A percentile compares a stretch with the other conserved stretches of the same genome.
phyloP scores from a whole-genome alignment of 2,797 vertebrate species.

The Eupleurogrammus muticus region DNA sequence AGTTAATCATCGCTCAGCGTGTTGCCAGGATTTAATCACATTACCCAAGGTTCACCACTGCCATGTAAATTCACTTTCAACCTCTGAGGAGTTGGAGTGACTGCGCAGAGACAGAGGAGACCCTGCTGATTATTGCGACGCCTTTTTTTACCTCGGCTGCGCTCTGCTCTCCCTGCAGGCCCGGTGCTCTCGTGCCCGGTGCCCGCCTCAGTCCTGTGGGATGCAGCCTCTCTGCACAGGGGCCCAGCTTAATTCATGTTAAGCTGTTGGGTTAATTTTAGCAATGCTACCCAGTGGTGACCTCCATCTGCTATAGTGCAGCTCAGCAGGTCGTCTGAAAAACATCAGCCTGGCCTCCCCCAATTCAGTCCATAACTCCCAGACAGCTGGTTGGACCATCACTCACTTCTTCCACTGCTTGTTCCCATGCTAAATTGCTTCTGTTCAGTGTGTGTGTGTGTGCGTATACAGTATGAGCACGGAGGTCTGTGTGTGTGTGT shows the following conservation, averaged over 20 bases:
- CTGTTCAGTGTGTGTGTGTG: conserved; percentile 43
- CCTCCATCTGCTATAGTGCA: conserved; percentile 67
- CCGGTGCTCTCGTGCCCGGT: conserved; percentile 41
- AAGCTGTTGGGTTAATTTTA: conserved; percentile 69
- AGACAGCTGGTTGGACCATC: conserved; percentile 71
- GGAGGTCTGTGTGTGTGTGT: conserved; percentile 31
- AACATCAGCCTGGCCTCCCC: conserved; percentile 55
- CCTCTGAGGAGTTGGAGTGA: conserved; percentile 59
- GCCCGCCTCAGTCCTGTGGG: conserved; percentile 53
- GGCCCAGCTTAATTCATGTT: conserved; percentile 62
- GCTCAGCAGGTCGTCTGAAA: conserved; percentile 63
- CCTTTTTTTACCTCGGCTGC: conserved; percentile 55
- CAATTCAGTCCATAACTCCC: conserved; percentile 53
- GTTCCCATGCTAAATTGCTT: conserved; percentile 47
- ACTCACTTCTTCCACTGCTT: conserved; percentile 51
- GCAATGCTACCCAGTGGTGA: conserved; percentile 55
- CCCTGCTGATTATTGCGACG: conserved; percentile 43
- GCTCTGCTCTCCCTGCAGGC: conserved; percentile 25
- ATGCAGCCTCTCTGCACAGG: conserved; percentile 51
- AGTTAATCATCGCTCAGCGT: conserved; percentile 82
- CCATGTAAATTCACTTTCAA: conserved; percentile 76
- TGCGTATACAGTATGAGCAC: conserved; percentile 58
- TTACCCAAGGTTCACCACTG: conserved; percentile 72
- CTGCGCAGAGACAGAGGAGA: conserved; percentile 38
- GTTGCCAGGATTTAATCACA: conserved; percentile 79